These are phyloP conservation scores for Sciaenops ocellatus DNA, from an alignment of 2,797 vertebrate species.

Conservation along the genomic window DNA sequence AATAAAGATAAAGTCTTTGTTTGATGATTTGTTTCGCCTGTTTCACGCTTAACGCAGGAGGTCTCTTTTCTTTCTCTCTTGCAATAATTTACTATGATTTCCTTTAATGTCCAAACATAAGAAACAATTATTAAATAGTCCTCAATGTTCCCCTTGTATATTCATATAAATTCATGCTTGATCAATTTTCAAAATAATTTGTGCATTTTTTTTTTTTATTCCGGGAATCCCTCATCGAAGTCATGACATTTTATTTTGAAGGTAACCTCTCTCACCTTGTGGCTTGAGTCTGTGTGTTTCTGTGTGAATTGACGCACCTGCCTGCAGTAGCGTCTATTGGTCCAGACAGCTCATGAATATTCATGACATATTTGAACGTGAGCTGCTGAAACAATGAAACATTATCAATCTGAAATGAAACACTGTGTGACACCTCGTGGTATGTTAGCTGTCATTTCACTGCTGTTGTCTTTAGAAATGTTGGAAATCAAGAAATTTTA, in stretches of 20 bases:
- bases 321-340: constrained; percentile 30
- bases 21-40: neutral
- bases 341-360: constrained; percentile 76
- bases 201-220: neutral
- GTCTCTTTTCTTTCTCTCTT: neutral
- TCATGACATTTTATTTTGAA: constrained; percentile 56
- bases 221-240: accelerated
- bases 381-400: constrained; percentile 28
- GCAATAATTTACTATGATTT: neutral
- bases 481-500: neutral
- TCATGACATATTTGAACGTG: constrained; percentile 37
- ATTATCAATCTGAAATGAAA: neutral
- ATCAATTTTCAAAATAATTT: too few species aligned
- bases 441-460: neutral
- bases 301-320: constrained; percentile 15
- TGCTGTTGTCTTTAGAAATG: neutral
- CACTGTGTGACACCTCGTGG: neutral
- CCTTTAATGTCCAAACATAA: neutral
- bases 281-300: neutral
- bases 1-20: neutral
- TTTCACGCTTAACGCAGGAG: neutral
- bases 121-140: neutral
- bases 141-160: accelerated
- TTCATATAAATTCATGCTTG: neutral
- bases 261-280: accelerated